A percentile compares a stretch with the other conserved stretches of the same genome.
Evolutionary conservation across 2,797 vertebrate genomes (phyloP).

Genomic region (Peromyscus eremicus): DNA sequence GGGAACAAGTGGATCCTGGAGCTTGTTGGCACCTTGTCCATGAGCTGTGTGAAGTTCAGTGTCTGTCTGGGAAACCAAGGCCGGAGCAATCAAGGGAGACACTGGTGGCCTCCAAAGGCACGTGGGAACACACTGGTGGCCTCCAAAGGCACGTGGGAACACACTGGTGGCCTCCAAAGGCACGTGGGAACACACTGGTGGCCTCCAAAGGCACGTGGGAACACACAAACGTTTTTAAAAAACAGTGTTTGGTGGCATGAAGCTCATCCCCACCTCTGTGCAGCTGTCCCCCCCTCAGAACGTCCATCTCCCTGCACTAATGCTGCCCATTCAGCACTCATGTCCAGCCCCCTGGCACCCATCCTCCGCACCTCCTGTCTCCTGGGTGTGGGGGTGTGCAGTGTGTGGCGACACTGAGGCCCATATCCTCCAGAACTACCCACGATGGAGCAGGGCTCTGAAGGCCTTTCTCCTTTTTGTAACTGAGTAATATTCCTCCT

Average conservation of each 20-base stretch:
- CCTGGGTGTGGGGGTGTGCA: not conserved
- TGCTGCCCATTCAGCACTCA: not conserved
- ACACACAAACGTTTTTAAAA: not conserved
- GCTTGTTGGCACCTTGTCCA: not conserved
- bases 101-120: not conserved
- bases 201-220: not conserved
- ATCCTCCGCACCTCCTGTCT: not conserved
- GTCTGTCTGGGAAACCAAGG: not conserved
- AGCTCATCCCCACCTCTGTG: too few species aligned
- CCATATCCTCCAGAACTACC: not conserved
- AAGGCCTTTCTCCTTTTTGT: too few species aligned
- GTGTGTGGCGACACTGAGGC: not conserved
- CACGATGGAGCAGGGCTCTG: too few species aligned
- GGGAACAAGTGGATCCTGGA: not conserved
- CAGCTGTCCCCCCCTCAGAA: not conserved
- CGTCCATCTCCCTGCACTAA: not conserved
- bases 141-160: not conserved
- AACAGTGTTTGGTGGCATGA: too few species aligned
- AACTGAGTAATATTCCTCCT: not conserved
- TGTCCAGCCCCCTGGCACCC: too few species aligned
- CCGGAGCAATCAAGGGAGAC: not conserved
- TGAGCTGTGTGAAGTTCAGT: not conserved
- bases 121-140: too few species aligned
- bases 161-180: not conserved
- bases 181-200: too few species aligned